Conservation (phyloP, 37 sponge, comb jelly and placozoan genomes). For the Diacarnus erythraeanus region DNA sequence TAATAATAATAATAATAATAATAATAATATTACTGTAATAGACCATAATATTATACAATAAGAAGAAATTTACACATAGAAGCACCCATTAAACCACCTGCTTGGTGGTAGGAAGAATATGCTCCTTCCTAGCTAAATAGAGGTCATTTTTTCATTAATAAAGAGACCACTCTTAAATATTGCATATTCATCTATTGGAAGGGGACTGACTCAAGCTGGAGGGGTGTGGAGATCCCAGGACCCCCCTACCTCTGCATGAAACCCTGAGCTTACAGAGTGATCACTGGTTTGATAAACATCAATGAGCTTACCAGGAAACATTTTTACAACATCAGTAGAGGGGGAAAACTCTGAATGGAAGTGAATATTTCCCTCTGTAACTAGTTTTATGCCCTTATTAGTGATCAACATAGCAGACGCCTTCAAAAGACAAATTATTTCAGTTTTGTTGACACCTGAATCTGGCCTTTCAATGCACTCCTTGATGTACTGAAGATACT, state of each 20-base stretch:
- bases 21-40: too few relatives aligned
- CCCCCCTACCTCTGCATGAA: too few relatives aligned
- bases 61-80: too few relatives aligned
- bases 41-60: too few relatives aligned
- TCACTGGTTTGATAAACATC: too few relatives aligned
- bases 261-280: too few relatives aligned
- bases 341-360: slow-evolving; percentile 23
- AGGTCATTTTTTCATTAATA: too few relatives aligned
- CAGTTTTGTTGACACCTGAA: slow-evolving; percentile 11
- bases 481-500: slow-evolving; percentile 50
- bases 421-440: slow-evolving; percentile 26
- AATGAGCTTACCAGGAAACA: slow-evolving; percentile 53
- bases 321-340: slow-evolving; percentile 10
- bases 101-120: too few relatives aligned
- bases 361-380: slow-evolving; percentile 35
- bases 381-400: slow-evolving; percentile 11
- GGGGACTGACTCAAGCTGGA: neutral
- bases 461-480: slow-evolving; percentile 17
- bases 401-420: slow-evolving; percentile 31
- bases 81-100: too few relatives aligned
- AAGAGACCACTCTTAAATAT: too few relatives aligned
- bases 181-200: neutral
- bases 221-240: neutral
- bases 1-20: too few relatives aligned
- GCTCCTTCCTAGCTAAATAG: too few relatives aligned